Base-by-base conservation (phyloP, 2,888 invertebrate species). In the Helicoverpa assulta region DNA sequence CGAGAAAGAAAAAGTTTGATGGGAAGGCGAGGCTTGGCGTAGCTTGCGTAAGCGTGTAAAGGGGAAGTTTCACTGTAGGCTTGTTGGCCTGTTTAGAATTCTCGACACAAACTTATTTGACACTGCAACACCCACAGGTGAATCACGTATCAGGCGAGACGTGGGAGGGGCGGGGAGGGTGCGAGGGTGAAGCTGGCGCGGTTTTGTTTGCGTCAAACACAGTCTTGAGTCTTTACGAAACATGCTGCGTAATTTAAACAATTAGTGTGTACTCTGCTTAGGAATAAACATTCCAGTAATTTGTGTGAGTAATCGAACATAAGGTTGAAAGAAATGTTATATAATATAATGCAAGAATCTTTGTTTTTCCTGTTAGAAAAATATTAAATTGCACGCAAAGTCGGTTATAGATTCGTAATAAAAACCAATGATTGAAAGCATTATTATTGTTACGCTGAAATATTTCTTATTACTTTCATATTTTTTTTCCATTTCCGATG, bases 81-180 rank as follows among this genome's bases (percentile, higher is more conserved):
- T 75, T 68, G 73, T 73, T 70, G 65, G 21, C 51, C 67, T 78
- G 78, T 76, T 83, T 77, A 55, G 55, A 70, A 83, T 80, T 80
- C 76, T 61, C 70, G 67, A 65, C 70, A 73, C 73, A 78, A 86
- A 85, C 80, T 84, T 86, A 84, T 83, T 84, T 86, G 85, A 86
- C 84, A 84, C 76, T 85, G 81, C 79, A 81, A 77, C 70, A 73
- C 72, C 70, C 67, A 83, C 78, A 78, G 72, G 76, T 76, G 70
- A 81, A 73, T 74, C 70, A 73, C 71, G 74, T 73, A 78, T 78
- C 58, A 76, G 57, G 43, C 51, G 33, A 54, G 56, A 56, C 26
- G 18, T 50, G 51, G 40, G 51, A 37, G 21, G 5, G 43, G 54
- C 5, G 6, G n/a, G 43, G 40, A 5, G 18, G 21, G 67, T 26